Evolutionary conservation across 2,888 invertebrate genomes (phyloP), one percentile per base, ranked within the genome.

Genomic region (Leucoptera coffeella): DNA sequence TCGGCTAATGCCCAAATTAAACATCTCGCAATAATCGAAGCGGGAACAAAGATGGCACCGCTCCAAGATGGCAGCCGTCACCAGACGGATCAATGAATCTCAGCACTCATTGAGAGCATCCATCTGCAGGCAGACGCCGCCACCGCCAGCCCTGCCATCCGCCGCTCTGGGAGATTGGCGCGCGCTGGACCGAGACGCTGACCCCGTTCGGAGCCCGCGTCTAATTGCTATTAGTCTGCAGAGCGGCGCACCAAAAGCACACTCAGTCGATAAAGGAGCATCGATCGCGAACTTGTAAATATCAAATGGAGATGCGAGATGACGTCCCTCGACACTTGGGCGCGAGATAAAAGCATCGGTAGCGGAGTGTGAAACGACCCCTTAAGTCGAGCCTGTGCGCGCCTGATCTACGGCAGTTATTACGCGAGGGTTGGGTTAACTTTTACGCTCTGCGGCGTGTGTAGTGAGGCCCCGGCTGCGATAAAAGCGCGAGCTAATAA

Each of bases 301-400:
- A 20, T 45, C 43, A 40, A 43, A 37, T 33, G 25, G 30, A 33
- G 35, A 35, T 37, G n/a, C 37, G 36, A 29, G 22, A 27, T 27
- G 28, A 24, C 35, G 33, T 29, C 31, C 29, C 29, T 30, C 40
- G 39, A 43, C 42, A 38, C 15, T 6, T 14, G 27, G 22, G 32
- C 34, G 32, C 31, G 30, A 43, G 43, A 43, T 43, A 43, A 45
- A 43, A 43, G 42, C 38, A 26, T 23, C 26, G 11, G 26, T 22
- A 22, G 14, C 14, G 14, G 14, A 23, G 13, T 28, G 20, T 28
- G 14, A 24, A 23, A 28, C 28, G 15, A 15, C 24, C 17, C n/a
- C 17, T 17, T 6, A 17, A 17, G 9, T 6, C 9, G 17, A 9
- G 9, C n/a, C n/a, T n/a, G n/a, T n/a, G n/a, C n/a, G n/a, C n/a